A percentile compares a stretch with the other conserved stretches of the same genome.
Conservation (phyloP, 2,888 invertebrate species). For the Erynnis tages region DNA sequence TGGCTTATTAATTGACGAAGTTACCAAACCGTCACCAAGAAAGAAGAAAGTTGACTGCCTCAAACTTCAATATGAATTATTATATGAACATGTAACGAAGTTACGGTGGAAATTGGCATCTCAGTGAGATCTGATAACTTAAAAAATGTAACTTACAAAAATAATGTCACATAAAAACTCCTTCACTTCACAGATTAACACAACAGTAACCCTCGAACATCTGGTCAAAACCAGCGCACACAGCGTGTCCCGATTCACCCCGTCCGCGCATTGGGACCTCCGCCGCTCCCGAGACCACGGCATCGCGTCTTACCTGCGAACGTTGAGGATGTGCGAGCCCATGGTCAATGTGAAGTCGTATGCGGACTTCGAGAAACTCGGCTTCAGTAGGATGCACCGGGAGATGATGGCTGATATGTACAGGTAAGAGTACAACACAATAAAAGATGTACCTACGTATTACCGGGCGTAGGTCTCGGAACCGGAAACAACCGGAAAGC, state of each 20-base stretch:
- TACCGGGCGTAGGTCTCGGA: no score
- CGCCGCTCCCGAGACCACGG: conserved; percentile 89
- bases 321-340: conserved; percentile 84
- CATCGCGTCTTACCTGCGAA: conserved; percentile 86
- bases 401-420: conserved; percentile 86
- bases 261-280: conserved; percentile 72
- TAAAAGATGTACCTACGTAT: background rate
- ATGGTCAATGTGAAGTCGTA: conserved; percentile 77
- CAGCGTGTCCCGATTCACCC: conserved; percentile 80
- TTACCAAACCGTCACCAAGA: no score
- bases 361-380: conserved; percentile 80
- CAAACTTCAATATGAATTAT: no score
- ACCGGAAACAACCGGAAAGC: no score
- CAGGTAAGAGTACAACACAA: conserved; percentile 62
- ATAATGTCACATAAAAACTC: background rate
- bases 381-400: conserved; percentile 80
- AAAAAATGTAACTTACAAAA: no score
- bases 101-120: no score
- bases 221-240: conserved; percentile 85
- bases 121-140: no score
- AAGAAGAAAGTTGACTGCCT: no score
- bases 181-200: conserved; percentile 73
- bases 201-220: conserved; percentile 81
- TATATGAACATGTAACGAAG: no score
- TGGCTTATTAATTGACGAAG: no score